phyloP scores from a whole-genome alignment of 2,888 invertebrate genomes.

The Leptinotarsa rubiginosa region DNA sequence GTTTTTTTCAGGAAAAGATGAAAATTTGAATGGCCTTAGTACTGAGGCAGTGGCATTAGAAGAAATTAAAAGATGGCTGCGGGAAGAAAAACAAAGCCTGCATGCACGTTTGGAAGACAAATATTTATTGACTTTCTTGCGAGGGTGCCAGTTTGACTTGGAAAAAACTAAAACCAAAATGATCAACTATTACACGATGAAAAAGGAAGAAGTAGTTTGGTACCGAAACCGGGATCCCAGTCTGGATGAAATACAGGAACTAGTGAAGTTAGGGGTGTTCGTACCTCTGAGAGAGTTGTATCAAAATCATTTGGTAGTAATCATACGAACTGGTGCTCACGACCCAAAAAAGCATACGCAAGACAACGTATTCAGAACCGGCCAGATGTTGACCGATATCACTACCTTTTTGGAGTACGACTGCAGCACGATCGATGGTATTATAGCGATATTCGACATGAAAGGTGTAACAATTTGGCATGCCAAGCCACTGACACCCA shows the following conservation, averaged over 20 bases:
- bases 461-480: constrained; percentile 67
- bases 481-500: constrained; percentile 69
- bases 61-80: constrained; percentile 67
- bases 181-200: constrained; percentile 69
- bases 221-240: constrained; percentile 71
- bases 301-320: constrained; percentile 70
- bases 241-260: constrained; percentile 69
- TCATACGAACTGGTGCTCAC: constrained; percentile 72
- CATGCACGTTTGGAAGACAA: constrained; percentile 67
- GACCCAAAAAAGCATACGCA: constrained; percentile 71
- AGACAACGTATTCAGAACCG: constrained; percentile 73
- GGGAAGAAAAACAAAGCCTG: constrained; percentile 64
- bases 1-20: constrained; percentile 8
- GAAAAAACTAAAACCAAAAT: constrained; percentile 71
- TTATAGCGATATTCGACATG: constrained; percentile 74
- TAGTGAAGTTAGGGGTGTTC: constrained; percentile 70
- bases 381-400: constrained; percentile 74
- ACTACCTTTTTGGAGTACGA: constrained; percentile 67
- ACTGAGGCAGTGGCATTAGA: constrained; percentile 54
- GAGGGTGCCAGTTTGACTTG: constrained; percentile 71
- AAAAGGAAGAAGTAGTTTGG: constrained; percentile 70
- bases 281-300: constrained; percentile 66
- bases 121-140: constrained; percentile 69
- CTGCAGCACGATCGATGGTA: constrained; percentile 67
- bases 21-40: constrained; percentile 57